Evolutionary conservation across 1,140 invertebrate species (phyloP).

Genomic region (Drosophila jambulina): DNA sequence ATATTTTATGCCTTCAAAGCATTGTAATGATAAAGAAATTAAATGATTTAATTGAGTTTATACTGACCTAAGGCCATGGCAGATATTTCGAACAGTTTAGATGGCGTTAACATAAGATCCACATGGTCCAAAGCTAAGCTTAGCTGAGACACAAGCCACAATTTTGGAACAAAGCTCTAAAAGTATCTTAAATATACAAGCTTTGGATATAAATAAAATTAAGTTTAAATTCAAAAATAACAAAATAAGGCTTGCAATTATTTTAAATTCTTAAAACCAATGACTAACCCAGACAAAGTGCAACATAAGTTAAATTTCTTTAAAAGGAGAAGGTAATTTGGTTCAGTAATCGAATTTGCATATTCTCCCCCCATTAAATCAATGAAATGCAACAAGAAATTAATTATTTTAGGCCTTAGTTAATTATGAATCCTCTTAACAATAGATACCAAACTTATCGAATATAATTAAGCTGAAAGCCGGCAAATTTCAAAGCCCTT

Average conservation of each 20-base stretch:
- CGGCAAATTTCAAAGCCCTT: not conserved
- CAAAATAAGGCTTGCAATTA: not conserved
- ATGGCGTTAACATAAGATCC: constrained; percentile 10
- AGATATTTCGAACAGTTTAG: constrained; percentile 20
- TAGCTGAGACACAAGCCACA: constrained; percentile 2
- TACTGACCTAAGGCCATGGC: not conserved
- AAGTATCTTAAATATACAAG: not conserved
- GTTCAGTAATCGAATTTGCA: too few relatives aligned
- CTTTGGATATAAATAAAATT: not conserved
- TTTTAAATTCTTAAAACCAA: not conserved
- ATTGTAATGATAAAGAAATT: too few relatives aligned
- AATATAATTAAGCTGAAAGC: not conserved
- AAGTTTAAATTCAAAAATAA: not conserved
- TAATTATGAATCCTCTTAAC: not conserved
- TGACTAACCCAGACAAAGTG: too few relatives aligned
- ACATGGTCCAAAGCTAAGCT: not conserved
- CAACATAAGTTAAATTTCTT: not conserved
- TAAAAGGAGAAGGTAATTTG: too few relatives aligned
- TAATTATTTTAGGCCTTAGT: too few relatives aligned
- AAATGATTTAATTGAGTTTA: not conserved
- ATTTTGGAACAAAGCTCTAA: constrained; percentile 21
- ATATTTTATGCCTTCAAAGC: not conserved
- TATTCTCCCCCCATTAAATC: not conserved
- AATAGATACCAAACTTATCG: not conserved
- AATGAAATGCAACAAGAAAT: not conserved